Evolutionary conservation across 1,140 invertebrate species (phyloP).

Genomic region (Drosophila varians): DNA sequence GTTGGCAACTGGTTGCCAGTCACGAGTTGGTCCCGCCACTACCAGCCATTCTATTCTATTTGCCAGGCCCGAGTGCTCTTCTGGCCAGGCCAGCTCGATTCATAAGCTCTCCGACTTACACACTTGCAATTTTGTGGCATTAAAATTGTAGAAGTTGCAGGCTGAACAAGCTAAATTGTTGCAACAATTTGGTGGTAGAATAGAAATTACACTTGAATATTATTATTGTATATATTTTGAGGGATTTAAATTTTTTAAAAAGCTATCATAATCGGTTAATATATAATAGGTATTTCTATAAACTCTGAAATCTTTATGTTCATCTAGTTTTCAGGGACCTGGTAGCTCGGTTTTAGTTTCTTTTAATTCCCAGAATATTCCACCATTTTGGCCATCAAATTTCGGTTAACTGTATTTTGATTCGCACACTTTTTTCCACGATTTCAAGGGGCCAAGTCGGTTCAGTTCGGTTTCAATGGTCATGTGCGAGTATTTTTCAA

Average conservation of each 20-base stretch:
- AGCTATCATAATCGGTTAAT: too few relatives aligned
- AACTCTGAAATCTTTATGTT: too few relatives aligned
- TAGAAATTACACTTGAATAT: background rate
- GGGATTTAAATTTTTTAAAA: too few relatives aligned
- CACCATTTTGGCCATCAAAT: background rate
- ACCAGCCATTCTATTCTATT: slow-evolving; percentile 59
- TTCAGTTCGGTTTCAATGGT: slow-evolving; percentile 37
- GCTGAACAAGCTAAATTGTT: slow-evolving; percentile 4
- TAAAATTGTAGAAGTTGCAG: slow-evolving; percentile 15
- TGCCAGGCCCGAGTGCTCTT: slow-evolving; percentile 18
- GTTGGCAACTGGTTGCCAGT: slow-evolving; percentile 71
- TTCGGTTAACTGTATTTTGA: slow-evolving; percentile 13
- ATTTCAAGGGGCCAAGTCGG: slow-evolving; percentile 18
- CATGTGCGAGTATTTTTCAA: slow-evolving; percentile 75
- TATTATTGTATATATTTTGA: too few relatives aligned
- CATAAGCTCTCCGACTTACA: slow-evolving; percentile 57
- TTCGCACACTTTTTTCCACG: slow-evolving; percentile 18
- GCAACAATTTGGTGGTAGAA: background rate
- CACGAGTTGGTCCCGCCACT: slow-evolving; percentile 59
- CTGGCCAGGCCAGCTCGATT: slow-evolving; percentile 56
- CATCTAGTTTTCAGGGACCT: too few relatives aligned
- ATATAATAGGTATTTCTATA: too few relatives aligned
- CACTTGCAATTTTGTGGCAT: slow-evolving; percentile 70
- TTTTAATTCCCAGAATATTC: background rate
- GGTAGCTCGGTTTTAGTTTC: too few relatives aligned